Conservation (phyloP, 1,140 invertebrate species). For the Periplaneta americana region DNA sequence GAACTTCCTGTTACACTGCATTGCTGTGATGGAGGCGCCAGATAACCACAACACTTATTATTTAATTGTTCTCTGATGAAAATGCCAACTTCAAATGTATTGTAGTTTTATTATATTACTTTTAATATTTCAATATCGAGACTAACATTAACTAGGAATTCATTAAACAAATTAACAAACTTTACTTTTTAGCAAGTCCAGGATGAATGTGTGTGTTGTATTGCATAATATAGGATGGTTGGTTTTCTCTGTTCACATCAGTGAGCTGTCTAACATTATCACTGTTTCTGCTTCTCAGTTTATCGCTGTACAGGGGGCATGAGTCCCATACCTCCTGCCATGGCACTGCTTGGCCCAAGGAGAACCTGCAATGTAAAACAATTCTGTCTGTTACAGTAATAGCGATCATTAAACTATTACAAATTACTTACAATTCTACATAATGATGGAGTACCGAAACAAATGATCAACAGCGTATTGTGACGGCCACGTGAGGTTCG, state of each 20-base stretch:
- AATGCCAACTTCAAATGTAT: background rate
- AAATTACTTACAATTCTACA: too few relatives aligned
- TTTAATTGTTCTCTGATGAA: background rate
- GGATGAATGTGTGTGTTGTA: background rate
- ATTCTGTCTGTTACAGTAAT: background rate
- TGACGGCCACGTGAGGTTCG: too few relatives aligned
- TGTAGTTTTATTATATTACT: background rate
- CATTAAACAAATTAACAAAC: background rate
- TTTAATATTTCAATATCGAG: background rate
- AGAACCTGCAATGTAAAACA: constrained; percentile 41
- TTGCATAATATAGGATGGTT: background rate
- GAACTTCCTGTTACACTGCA: background rate
- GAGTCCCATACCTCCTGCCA: constrained; percentile 31
- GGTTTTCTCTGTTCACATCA: background rate
- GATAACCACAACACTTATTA: background rate
- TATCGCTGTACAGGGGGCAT: constrained; percentile 49
- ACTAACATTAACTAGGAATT: background rate
- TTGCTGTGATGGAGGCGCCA: background rate
- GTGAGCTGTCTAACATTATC: background rate
- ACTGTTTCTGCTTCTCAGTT: constrained; percentile 25
- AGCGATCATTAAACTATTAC: too few relatives aligned
- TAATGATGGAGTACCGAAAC: too few relatives aligned
- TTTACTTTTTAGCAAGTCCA: background rate
- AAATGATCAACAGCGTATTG: too few relatives aligned
- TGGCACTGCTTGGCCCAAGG: constrained; percentile 46